Evolutionary conservation across 2,113 vertebrate genomes (phyloP).

Genomic region (Xenus cinereus): DNA sequence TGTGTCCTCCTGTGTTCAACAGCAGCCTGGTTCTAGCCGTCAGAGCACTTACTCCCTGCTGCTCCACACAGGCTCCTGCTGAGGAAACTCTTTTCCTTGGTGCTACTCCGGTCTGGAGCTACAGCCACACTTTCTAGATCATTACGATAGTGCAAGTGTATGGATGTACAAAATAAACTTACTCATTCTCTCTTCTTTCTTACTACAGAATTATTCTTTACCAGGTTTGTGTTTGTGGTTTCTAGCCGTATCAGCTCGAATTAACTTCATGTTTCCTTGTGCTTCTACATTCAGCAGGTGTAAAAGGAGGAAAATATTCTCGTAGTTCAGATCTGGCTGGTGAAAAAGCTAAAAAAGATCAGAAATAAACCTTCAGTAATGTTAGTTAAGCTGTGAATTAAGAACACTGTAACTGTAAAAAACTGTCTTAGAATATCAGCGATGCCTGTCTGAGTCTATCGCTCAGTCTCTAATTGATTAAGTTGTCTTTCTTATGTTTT

Average conservation of each 20-base stretch:
- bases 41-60: neutral
- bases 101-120: neutral
- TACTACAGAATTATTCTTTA: neutral
- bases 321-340: neutral
- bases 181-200: neutral
- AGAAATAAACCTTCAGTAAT: neutral
- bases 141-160: too few species aligned
- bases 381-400: neutral
- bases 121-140: neutral
- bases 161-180: neutral
- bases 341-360: neutral
- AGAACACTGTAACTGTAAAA: neutral
- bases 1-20: too few species aligned
- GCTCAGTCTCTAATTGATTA: neutral
- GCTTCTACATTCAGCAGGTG: neutral
- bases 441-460: neutral
- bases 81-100: neutral
- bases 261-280: neutral
- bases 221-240: rapidly evolving
- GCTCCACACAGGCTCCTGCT: neutral
- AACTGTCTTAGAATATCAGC: neutral
- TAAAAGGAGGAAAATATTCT: neutral
- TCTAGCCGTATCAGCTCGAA: neutral
- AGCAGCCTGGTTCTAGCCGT: neutral
- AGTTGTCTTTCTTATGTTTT: neutral